Base-by-base conservation (phyloP, 2,888 invertebrate species). In the Thecophora atra region DNA sequence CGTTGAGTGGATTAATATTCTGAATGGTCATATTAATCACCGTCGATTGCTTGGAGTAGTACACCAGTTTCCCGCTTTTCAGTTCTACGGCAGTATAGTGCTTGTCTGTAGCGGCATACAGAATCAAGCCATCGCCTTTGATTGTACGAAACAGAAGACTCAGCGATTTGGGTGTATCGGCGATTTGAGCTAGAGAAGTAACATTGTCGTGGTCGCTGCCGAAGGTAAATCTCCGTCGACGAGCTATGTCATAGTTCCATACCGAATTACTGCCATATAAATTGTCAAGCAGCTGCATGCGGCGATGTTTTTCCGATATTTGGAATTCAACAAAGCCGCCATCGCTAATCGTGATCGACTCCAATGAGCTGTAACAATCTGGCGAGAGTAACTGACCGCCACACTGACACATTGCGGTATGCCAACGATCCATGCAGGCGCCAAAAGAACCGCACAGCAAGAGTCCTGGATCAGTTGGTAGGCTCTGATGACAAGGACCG, bases 341-440 rank as follows among this genome's bases (percentile, higher is more conserved):
- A 77, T 92, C 91, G 72, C 90, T 91, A 19, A 98, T 88, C 8
- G 92, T 94, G 68, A 96, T 90, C 0, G 97, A 91, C 81, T 93
- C 92, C 26, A 96, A 88, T 3, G 95, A 93, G 75, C 88, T 88
- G 58, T 90, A 89, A 82, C 98, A 98, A 81, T 95, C 93, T 0
- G 94, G 92, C 0, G 97, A 93, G 21, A 92, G 88, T 3, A 93
- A 84, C 56, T 89, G 88, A 15, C 88, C 89, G n/a, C 91, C 92
- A 81, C 92, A 94, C 78, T 89, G 91, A 82, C 91, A 95, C 77
- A 91, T 89, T 17, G 91, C 90, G 3, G 90, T 89, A 78, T 91
- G 92, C 97, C 97, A 97, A 74, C 92, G 91, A 83, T 97, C 96
- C 76, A 93, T 88, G 82, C 98, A 98, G 60, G 89, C 87, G 0